Conservation (phyloP, 2,113 vertebrate genomes). For the Periophthalmodon schlosseri region DNA sequence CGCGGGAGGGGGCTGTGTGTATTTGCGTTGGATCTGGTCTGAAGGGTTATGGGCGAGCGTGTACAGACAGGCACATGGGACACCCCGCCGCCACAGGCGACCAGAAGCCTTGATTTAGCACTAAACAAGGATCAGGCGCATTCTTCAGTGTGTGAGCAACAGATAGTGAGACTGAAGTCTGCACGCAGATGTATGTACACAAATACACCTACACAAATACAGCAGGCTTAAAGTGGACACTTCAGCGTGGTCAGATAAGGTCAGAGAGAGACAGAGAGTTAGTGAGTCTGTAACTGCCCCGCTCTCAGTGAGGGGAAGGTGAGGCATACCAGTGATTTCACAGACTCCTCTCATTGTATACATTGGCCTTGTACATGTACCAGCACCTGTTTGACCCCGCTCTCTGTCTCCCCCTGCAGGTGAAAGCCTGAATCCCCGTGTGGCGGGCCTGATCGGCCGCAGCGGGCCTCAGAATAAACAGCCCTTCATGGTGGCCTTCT, state of each 20-base stretch:
- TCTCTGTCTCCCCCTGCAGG: constrained; percentile 77
- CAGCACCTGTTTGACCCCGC: constrained; percentile 29
- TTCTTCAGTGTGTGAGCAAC: constrained; percentile 54
- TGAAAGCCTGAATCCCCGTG: constrained; percentile 90
- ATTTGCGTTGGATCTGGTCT: constrained; percentile 30
- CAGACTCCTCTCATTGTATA: constrained; percentile 8
- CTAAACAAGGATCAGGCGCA: constrained; percentile 56
- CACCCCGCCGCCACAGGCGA: constrained; percentile 55
- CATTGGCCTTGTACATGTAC: constrained; percentile 7
- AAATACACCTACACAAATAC: constrained; percentile 44
- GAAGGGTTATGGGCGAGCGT: constrained; percentile 56
- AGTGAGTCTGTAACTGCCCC: constrained; percentile 33
- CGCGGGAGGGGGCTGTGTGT: constrained; percentile 38
- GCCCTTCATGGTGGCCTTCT: constrained; percentile 97
- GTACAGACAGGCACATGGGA: constrained; percentile 68
- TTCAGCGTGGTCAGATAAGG: constrained; percentile 43
- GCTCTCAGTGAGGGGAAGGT: constrained; percentile 17
- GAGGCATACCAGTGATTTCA: constrained; percentile 12
- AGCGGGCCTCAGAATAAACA: constrained; percentile 96
- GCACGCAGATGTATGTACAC: constrained; percentile 13
- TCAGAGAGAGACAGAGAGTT: constrained; percentile 17
- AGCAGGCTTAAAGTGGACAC: constrained; percentile 52
- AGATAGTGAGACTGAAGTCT: constrained; percentile 27
- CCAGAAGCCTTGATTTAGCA: constrained; percentile 63
- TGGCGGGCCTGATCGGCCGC: constrained; percentile 89